Evolutionary conservation across 2,888 invertebrate genomes (phyloP).

Genomic region (Empis livida): DNA sequence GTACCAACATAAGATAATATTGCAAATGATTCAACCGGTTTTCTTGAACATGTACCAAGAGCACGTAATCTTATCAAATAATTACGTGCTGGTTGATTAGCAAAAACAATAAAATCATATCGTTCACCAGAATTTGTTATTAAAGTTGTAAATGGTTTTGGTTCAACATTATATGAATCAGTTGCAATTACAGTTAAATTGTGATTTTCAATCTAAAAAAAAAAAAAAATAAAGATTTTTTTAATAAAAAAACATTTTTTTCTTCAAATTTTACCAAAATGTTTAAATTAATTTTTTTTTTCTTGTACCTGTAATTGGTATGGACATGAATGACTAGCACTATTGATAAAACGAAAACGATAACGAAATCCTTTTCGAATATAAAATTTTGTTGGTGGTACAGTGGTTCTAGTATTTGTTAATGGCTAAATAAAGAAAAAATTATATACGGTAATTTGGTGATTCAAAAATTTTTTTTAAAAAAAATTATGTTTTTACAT

Average conservation of each 20-base stretch:
- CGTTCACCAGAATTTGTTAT: constrained; percentile 37
- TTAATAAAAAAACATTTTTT: background rate
- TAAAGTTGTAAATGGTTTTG: constrained; percentile 21
- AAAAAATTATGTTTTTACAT: constrained; percentile 11
- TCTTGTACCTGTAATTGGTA: constrained; percentile 22
- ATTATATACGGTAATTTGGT: no score
- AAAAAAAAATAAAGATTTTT: background rate
- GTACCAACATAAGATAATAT: constrained; percentile 17
- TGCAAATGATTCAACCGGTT: constrained; percentile 19
- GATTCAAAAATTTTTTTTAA: background rate
- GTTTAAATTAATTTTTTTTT: background rate
- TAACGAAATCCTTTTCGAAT: constrained; percentile 23
- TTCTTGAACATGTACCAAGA: constrained; percentile 17
- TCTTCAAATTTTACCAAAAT: background rate
- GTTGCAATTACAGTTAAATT: constrained; percentile 25
- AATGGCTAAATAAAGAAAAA: background rate
- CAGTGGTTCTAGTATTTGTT: background rate
- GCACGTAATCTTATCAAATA: constrained; percentile 21
- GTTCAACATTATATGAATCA: constrained; percentile 25
- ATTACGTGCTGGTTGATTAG: constrained; percentile 28
- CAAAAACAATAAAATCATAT: constrained; percentile 36
- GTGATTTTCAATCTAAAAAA: constrained; percentile 24
- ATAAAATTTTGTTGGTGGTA: constrained; percentile 20
- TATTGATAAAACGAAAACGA: constrained; percentile 31
- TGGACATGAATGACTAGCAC: constrained; percentile 28